phyloP scores from a whole-genome alignment of 1,140 invertebrate genomes.

The Paracyclopina nana region DNA sequence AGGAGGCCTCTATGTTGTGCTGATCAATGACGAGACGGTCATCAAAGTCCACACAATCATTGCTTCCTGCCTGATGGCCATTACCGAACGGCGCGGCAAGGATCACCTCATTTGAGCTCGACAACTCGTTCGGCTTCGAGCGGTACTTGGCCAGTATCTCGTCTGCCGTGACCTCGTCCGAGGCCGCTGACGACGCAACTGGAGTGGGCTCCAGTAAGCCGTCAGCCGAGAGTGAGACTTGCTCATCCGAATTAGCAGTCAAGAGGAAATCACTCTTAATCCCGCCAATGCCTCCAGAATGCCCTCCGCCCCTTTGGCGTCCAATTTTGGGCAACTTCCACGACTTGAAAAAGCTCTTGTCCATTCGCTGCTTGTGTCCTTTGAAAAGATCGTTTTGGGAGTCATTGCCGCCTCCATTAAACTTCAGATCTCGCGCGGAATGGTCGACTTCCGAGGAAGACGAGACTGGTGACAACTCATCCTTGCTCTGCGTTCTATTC shows the following conservation, averaged over 20 bases:
- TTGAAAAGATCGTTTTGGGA: conserved; percentile 40
- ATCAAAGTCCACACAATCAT: conserved; percentile 11
- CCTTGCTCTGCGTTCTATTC: too few relatives aligned
- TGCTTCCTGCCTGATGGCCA: background rate
- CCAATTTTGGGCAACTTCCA: conserved; percentile 35
- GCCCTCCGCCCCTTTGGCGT: conserved; percentile 15
- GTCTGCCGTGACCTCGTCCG: conserved; percentile 48
- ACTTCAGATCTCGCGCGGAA: too few relatives aligned
- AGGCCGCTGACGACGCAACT: background rate
- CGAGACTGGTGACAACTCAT: too few relatives aligned
- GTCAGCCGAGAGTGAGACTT: background rate
- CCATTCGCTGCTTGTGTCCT: conserved; percentile 19
- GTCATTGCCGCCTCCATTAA: conserved; percentile 40
- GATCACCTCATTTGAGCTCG: conserved; percentile 17
- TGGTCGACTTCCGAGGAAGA: too few relatives aligned
- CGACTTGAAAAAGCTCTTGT: conserved; percentile 38
- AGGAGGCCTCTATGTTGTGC: conserved; percentile 37
- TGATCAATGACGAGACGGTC: conserved; percentile 38
- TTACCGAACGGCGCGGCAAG: background rate
- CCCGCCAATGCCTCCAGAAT: conserved; percentile 14
- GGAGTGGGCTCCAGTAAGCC: conserved; percentile 1
- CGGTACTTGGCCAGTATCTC: conserved; percentile 90
- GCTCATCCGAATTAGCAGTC: background rate
- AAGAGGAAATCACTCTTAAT: background rate
- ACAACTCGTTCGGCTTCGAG: conserved; percentile 42